Conservation (phyloP, 2,797 vertebrate genomes). For the Sebastes minor region DNA sequence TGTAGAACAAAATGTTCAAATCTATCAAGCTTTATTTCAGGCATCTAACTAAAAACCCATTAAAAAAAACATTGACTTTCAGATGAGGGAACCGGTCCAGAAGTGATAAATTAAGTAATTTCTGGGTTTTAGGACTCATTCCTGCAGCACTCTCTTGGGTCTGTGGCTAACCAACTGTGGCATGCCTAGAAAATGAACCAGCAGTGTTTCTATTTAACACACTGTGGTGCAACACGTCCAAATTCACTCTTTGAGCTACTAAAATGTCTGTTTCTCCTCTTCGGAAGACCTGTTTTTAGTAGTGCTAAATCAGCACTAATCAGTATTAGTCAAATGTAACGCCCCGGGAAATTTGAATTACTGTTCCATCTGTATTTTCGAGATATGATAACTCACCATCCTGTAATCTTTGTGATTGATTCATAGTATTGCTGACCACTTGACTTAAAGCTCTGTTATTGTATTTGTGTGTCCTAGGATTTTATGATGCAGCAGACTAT, state of each 20-base stretch:
- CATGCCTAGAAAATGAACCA: background rate
- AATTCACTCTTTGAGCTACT: background rate
- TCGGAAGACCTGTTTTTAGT: background rate
- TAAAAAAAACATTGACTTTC: no score
- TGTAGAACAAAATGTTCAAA: no score
- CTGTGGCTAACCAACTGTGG: background rate
- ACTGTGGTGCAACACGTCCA: background rate
- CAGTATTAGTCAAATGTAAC: background rate
- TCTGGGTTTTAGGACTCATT: no score
- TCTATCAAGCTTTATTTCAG: no score
- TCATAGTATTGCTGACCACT: background rate
- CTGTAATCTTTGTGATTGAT: background rate
- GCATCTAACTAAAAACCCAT: no score
- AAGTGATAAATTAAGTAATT: no score
- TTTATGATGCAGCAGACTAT: slow-evolving; percentile 98
- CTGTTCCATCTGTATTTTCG: background rate
- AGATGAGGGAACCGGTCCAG: no score
- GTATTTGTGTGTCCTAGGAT: slow-evolving; percentile 80
- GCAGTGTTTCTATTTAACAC: background rate
- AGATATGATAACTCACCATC: background rate
- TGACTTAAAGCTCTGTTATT: background rate
- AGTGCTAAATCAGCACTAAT: background rate
- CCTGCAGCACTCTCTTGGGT: no score
- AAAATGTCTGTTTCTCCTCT: background rate
- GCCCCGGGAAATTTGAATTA: background rate